Evolutionary conservation across 2,888 invertebrate species (phyloP).

Genomic region (Lathronympha strigana): DNA sequence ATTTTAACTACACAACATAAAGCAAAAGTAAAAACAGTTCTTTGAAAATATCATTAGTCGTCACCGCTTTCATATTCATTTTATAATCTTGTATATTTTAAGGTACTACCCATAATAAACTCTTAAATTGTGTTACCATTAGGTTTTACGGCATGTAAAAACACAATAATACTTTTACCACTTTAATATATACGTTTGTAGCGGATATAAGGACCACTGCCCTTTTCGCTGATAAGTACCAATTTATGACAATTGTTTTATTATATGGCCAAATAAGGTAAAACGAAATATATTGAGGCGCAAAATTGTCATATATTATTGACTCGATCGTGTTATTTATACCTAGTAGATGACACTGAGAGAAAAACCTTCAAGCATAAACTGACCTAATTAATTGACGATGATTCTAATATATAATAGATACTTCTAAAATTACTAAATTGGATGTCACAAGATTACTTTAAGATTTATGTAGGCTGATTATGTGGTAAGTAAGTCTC

Average conservation of each 20-base stretch:
- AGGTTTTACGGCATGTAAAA: neutral
- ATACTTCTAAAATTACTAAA: no score
- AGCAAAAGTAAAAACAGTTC: no score
- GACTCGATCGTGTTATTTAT: neutral
- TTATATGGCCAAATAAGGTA: slow-evolving; percentile 13
- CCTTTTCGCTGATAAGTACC: slow-evolving; percentile 9
- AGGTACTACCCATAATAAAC: no score
- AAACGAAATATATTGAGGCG: neutral
- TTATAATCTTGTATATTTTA: no score
- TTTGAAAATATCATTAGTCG: neutral
- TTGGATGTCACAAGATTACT: no score
- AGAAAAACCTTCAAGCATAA: neutral
- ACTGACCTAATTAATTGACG: no score
- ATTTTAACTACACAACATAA: no score
- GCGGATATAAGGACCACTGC: slow-evolving; percentile 1
- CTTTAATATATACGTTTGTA: neutral
- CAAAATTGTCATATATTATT: neutral
- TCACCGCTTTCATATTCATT: no score
- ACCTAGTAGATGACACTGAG: neutral
- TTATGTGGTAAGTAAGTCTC: no score
- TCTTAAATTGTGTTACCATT: neutral
- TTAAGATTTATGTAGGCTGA: no score
- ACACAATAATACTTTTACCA: neutral
- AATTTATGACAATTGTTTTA: slow-evolving; percentile 19
- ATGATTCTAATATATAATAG: no score